Conservation (phyloP, 2,888 invertebrate species). For the Anticlea derivata region DNA sequence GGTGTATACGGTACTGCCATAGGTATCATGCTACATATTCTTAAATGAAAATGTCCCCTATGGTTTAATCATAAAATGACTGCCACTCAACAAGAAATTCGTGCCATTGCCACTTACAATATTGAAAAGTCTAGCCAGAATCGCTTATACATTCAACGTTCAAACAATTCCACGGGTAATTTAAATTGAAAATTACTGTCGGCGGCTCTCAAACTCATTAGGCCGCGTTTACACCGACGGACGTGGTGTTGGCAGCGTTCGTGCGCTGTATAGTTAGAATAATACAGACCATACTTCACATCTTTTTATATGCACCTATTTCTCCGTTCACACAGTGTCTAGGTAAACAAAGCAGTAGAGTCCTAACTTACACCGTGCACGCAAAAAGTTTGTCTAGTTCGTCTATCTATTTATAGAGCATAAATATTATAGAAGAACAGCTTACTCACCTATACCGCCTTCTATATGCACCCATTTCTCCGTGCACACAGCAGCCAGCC, state of each 20-base stretch:
- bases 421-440: too few relatives aligned
- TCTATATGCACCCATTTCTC: constrained; percentile 88
- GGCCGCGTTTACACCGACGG: constrained; percentile 1
- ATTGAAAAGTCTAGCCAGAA: constrained; percentile 4
- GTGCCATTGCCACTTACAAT: too few relatives aligned
- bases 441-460: constrained; percentile 61
- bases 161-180: constrained; percentile 8
- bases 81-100: background rate
- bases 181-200: constrained; percentile 18
- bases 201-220: constrained; percentile 15
- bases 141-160: constrained; percentile 4
- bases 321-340: constrained; percentile 88
- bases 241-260: constrained; percentile 10
- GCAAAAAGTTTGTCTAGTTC: too few relatives aligned
- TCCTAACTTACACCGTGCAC: constrained; percentile 87
- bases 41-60: background rate
- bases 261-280: background rate
- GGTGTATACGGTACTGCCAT: too few relatives aligned
- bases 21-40: too few relatives aligned
- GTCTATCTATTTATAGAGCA: too few relatives aligned
- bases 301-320: constrained; percentile 87
- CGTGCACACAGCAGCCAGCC: constrained; percentile 89
- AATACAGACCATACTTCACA: too few relatives aligned
- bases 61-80: background rate
- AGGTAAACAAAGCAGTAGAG: constrained; percentile 88